Percentiles rank a stretch among this genome's conserved stretches.
These are phyloP conservation scores for Xiphophorus couchianus DNA, from an alignment of 2,113 vertebrate species.

Conservation along the genomic window DNA sequence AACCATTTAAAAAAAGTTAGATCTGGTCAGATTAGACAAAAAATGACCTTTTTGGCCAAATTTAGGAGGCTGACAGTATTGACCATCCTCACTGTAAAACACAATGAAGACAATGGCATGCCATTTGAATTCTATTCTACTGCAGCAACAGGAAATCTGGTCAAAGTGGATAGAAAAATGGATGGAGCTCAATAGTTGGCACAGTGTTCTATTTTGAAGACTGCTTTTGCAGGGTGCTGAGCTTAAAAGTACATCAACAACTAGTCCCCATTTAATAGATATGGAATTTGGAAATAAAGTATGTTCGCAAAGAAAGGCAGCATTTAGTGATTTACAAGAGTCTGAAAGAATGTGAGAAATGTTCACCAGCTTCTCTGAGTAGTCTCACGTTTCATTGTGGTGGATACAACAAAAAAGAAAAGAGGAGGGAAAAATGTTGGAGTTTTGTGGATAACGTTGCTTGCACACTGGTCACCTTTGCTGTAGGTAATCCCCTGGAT, in stretches of 20 bases:
- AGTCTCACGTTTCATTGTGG: slow-evolving; percentile 64
- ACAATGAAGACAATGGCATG: too few species aligned
- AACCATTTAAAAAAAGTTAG: too few species aligned
- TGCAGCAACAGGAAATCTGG: too few species aligned
- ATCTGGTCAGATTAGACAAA: too few species aligned
- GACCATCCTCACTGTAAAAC: too few species aligned
- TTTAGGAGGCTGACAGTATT: too few species aligned
- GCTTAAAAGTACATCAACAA: not conserved
- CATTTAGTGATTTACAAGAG: slow-evolving; percentile 1
- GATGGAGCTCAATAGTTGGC: not conserved
- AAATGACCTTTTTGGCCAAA: too few species aligned
- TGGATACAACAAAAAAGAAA: slow-evolving; percentile 27
- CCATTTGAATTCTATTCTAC: too few species aligned
- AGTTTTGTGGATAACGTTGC: slow-evolving; percentile 58
- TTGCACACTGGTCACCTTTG: slow-evolving; percentile 42
- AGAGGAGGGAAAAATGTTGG: slow-evolving; percentile 21
- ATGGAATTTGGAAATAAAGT: not conserved
- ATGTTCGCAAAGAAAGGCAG: not conserved
- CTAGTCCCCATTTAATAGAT: not conserved
- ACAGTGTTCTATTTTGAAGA: not conserved
- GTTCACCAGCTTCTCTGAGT: slow-evolving; percentile 45
- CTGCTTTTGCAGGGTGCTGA: not conserved
- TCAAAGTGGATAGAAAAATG: not conserved
- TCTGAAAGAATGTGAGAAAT: slow-evolving; percentile 58
- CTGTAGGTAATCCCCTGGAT: slow-evolving; percentile 76